These are phyloP conservation scores for Phaedon cochleariae DNA, from an alignment of 2,888 invertebrate species.

Conservation along the genomic window DNA sequence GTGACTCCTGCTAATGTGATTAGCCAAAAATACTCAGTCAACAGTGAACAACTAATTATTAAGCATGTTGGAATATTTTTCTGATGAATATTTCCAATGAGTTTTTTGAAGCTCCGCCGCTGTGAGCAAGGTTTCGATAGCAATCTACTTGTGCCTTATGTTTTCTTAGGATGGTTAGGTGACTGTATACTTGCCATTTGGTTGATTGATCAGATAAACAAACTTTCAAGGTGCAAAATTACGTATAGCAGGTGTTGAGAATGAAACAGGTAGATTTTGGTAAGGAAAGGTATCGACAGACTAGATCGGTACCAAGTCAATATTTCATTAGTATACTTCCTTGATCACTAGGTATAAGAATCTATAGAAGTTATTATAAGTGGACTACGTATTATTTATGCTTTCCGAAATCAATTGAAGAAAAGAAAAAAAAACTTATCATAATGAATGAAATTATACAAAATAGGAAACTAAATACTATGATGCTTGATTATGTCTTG, in stretches of 20 bases:
- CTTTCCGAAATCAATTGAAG: no score
- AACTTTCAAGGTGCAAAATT: not conserved
- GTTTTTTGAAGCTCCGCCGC: not conserved
- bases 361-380: no score
- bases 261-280: not conserved
- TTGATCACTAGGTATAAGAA: no score
- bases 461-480: no score
- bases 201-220: not conserved
- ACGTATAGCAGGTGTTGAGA: not conserved
- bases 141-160: constrained; percentile 18
- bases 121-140: constrained; percentile 6
- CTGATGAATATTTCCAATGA: not conserved
- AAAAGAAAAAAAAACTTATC: no score
- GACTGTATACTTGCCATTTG: not conserved
- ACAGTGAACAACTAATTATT: no score
- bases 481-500: no score
- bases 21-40: no score
- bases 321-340: not conserved
- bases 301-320: not conserved
- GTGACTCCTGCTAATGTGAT: no score
- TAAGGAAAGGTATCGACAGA: not conserved
- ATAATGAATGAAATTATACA: no score
- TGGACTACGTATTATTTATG: no score
- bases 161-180: constrained; percentile 11
- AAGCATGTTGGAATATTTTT: no score